Conservation (phyloP, 1,140 invertebrate genomes). For the Philopotamus ludificatus region DNA sequence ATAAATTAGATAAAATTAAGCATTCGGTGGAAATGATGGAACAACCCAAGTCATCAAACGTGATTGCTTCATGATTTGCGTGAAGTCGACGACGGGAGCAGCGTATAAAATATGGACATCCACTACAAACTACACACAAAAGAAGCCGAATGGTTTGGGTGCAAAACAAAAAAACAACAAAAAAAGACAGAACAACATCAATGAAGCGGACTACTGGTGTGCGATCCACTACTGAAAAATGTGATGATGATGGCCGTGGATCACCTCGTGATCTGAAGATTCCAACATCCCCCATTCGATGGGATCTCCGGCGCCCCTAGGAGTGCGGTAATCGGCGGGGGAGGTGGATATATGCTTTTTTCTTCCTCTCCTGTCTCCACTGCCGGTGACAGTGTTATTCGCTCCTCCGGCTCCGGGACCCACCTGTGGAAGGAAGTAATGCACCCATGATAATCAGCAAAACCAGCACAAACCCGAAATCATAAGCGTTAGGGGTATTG, state of each 20-base stretch:
- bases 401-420: slow-evolving; percentile 19
- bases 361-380: slow-evolving; percentile 39
- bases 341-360: slow-evolving; percentile 43
- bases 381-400: slow-evolving; percentile 17
- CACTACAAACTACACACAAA: not conserved
- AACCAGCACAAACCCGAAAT: too few species aligned
- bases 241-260: not conserved
- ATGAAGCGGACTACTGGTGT: slow-evolving; percentile 12
- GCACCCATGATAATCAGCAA: slow-evolving; percentile 6
- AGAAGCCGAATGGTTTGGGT: not conserved
- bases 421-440: slow-evolving; percentile 23
- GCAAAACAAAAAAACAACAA: slow-evolving; percentile 6
- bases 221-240: slow-evolving; percentile 20
- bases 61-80: slow-evolving; percentile 6
- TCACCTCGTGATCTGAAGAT: slow-evolving; percentile 44
- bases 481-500: too few species aligned
- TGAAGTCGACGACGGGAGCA: too few species aligned
- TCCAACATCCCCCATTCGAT: slow-evolving; percentile 43
- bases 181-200: slow-evolving; percentile 1
- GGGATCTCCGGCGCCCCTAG: slow-evolving; percentile 42
- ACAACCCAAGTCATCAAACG: not conserved
- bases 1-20: not conserved
- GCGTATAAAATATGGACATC: not conserved
- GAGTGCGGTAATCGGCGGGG: slow-evolving; percentile 40
- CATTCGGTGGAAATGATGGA: not conserved